Evolutionary conservation across 1,140 invertebrate genomes (phyloP).

Genomic region (Triops longicaudatus): DNA sequence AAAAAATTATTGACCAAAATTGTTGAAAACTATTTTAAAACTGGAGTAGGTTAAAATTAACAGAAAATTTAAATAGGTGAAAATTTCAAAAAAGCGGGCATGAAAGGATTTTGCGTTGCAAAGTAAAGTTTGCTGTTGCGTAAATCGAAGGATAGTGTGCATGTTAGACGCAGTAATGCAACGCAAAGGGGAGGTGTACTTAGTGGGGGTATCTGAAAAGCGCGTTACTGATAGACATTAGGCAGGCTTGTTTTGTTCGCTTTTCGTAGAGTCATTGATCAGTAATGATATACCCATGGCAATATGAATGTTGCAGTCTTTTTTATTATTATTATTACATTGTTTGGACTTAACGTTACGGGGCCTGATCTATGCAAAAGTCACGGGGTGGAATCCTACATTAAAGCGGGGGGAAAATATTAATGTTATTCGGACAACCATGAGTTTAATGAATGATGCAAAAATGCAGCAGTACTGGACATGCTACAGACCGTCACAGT

Average conservation of each 20-base stretch:
- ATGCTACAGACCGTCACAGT: too few relatives aligned
- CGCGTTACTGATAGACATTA: not conserved
- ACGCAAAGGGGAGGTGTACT: not conserved
- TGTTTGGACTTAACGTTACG: not conserved
- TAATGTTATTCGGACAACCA: not conserved
- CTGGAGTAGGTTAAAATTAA: too few relatives aligned
- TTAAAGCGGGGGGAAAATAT: not conserved
- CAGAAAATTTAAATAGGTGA: not conserved
- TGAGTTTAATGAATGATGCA: not conserved
- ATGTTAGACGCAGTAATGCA: not conserved
- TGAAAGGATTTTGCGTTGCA: too few relatives aligned
- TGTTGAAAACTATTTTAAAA: too few relatives aligned
- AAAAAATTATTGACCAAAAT: too few relatives aligned
- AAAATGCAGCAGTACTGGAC: not conserved
- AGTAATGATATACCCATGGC: slow-evolving; percentile 10
- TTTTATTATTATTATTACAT: not conserved
- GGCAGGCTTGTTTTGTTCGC: not conserved
- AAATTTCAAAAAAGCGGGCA: too few relatives aligned
- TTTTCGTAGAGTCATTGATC: not conserved
- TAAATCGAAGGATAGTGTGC: not conserved
- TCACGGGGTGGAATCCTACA: not conserved
- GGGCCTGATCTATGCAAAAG: not conserved
- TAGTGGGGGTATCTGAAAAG: not conserved
- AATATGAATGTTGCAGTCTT: not conserved
- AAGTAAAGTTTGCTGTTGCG: too few relatives aligned